Percentiles rank a stretch among this genome's conserved stretches.
phyloP scores from a whole-genome alignment of 92 coral and sea anemone genomes.

The Plumapathes pennacea region DNA sequence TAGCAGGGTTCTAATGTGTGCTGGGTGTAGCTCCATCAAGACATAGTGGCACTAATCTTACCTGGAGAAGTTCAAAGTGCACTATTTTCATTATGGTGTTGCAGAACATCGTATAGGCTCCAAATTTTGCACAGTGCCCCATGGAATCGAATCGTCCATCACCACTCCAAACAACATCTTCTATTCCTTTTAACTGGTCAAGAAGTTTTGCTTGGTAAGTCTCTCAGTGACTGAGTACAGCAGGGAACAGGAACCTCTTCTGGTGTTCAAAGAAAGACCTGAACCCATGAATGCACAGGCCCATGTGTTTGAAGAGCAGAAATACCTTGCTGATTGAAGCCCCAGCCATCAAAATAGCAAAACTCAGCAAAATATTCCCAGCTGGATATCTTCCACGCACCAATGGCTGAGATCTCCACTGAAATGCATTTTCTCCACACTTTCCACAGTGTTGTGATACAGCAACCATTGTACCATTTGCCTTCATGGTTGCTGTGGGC shows the following conservation, averaged over 20 bases:
- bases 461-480: conserved; percentile 52
- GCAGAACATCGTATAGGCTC: conserved; percentile 15
- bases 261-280: conserved; percentile 37
- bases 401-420: conserved; percentile 41
- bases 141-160: no score
- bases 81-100: conserved; percentile 5
- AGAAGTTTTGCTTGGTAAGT: conserved; percentile 16
- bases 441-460: conserved; percentile 23
- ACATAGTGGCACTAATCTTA: no score
- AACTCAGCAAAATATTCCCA: conserved; percentile 39
- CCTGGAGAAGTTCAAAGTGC: conserved; percentile 3
- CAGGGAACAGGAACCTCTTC: conserved; percentile 29
- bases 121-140: conserved; percentile 43
- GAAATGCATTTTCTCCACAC: conserved; percentile 11
- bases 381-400: conserved; percentile 32
- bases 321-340: conserved; percentile 40
- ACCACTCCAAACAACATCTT: conserved; percentile 44
- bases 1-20: no score
- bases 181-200: conserved; percentile 3
- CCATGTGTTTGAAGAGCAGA: conserved; percentile 43
- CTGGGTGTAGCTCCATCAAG: no score
- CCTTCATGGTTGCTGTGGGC: conserved; percentile 32
- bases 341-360: conserved; percentile 45
- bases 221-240: conserved; percentile 22
- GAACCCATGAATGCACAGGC: conserved; percentile 12